Evolutionary conservation across 2,797 vertebrate species (phyloP).

Genomic region (Pempheris klunzingeri): DNA sequence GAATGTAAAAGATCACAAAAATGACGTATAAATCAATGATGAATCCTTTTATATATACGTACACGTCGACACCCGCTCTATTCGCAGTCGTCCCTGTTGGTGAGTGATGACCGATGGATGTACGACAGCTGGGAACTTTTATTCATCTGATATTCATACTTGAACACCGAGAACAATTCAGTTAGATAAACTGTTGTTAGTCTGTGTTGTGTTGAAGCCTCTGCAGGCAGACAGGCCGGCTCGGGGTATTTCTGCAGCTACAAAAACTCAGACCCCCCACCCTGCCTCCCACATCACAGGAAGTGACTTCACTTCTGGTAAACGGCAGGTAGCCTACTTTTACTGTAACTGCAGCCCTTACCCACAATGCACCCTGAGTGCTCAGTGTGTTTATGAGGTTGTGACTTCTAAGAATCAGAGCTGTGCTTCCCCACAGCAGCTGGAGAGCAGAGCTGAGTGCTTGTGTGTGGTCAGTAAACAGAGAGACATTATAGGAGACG

Average conservation of each 20-base stretch:
- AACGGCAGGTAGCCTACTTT: constrained; percentile 44
- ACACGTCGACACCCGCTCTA: no score
- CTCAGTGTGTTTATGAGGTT: constrained; percentile 32
- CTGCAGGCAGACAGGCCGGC: background rate
- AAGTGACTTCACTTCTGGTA: constrained; percentile 71
- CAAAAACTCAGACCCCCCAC: constrained; percentile 14
- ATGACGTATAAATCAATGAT: background rate
- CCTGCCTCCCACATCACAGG: background rate
- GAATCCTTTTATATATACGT: no score
- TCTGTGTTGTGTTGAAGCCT: background rate
- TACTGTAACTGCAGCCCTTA: constrained; percentile 72
- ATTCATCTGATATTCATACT: no score
- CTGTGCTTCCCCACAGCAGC: constrained; percentile 63
- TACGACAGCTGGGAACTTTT: no score
- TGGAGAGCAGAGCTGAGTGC: constrained; percentile 3
- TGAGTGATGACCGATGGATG: no score
- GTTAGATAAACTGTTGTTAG: background rate
- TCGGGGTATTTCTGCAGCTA: constrained; percentile 10
- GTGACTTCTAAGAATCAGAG: constrained; percentile 71
- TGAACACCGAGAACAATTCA: background rate
- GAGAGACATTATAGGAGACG: no score
- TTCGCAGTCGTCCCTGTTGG: no score
- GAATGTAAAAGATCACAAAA: no score
- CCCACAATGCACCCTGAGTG: constrained; percentile 64
- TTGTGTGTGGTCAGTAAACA: constrained; percentile 1